Evolutionary conservation across 2,888 invertebrate genomes (phyloP).

Genomic region (Melinaea marsaeus): DNA sequence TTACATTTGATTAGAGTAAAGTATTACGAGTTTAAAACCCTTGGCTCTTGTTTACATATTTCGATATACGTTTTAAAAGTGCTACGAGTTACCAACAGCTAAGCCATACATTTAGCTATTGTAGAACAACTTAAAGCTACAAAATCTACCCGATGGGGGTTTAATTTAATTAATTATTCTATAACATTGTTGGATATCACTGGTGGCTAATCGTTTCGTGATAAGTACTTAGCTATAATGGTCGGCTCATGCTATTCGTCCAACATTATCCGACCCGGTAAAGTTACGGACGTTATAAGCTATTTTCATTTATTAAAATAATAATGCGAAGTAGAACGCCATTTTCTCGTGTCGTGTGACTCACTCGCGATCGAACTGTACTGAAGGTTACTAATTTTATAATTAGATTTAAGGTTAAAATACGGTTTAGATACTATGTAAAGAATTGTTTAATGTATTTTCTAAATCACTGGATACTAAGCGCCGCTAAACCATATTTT

Average conservation of each 20-base stretch:
- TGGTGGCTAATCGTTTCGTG: background rate
- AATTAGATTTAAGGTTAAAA: no score
- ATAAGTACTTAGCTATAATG: background rate
- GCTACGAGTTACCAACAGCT: constrained; percentile 1
- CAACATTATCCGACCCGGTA: background rate
- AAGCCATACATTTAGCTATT: constrained; percentile 5
- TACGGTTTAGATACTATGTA: no score
- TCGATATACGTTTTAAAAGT: background rate
- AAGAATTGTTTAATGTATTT: no score
- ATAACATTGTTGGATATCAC: background rate
- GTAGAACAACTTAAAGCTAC: constrained; percentile 4
- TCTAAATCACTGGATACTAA: no score
- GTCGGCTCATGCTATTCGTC: background rate
- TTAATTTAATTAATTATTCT: constrained; percentile 4
- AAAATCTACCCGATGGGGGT: background rate
- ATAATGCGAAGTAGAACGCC: no score
- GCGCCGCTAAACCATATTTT: no score
- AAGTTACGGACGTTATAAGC: background rate
- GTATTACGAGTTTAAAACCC: background rate
- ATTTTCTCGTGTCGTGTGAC: no score
- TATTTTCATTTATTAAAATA: background rate
- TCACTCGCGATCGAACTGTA: no score
- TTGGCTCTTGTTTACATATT: background rate
- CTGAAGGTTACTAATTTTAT: no score
- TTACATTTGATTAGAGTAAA: background rate